These are phyloP conservation scores for Otis tarda DNA, from an alignment of 2,113 vertebrate species.

Conservation along the genomic window DNA sequence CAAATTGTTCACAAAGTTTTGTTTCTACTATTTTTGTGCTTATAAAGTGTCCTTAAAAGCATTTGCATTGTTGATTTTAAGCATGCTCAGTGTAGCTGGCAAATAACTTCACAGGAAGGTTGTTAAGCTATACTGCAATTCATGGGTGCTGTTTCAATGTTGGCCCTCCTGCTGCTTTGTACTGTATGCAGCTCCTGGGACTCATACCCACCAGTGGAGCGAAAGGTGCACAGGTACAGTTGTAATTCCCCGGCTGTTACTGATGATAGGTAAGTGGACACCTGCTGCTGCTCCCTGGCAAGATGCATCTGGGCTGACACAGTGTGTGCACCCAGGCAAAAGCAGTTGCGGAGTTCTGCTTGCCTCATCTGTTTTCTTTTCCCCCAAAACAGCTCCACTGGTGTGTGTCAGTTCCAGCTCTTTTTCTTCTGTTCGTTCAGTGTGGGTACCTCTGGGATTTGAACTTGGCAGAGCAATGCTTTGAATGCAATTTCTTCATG, in stretches of 20 bases:
- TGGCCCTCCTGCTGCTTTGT: conserved; percentile 1
- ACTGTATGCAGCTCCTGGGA: neutral
- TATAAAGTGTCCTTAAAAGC: conserved; percentile 71
- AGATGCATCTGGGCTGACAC: neutral
- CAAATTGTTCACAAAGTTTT: conserved; percentile 44
- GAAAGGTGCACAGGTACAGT: neutral
- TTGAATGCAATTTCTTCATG: conserved; percentile 4
- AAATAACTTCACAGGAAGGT: neutral
- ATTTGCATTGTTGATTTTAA: conserved; percentile 49
- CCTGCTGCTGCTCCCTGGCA: neutral
- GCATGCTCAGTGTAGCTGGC: neutral
- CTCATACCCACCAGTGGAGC: neutral
- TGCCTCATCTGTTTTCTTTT: neutral
- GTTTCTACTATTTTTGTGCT: conserved; percentile 61
- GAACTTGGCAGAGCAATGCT: neutral
- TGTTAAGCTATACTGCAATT: neutral
- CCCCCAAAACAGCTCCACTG: neutral
- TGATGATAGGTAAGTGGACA: neutral
- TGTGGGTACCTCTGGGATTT: neutral
- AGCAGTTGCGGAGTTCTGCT: neutral
- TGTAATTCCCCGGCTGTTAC: rapidly evolving
- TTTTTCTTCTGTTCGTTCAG: neutral
- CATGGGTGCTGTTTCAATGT: conserved; percentile 1
- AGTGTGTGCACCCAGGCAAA: neutral
- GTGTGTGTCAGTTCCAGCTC: neutral